phyloP scores from a whole-genome alignment of 2,797 vertebrate genomes.

The Scarus forsteni region DNA sequence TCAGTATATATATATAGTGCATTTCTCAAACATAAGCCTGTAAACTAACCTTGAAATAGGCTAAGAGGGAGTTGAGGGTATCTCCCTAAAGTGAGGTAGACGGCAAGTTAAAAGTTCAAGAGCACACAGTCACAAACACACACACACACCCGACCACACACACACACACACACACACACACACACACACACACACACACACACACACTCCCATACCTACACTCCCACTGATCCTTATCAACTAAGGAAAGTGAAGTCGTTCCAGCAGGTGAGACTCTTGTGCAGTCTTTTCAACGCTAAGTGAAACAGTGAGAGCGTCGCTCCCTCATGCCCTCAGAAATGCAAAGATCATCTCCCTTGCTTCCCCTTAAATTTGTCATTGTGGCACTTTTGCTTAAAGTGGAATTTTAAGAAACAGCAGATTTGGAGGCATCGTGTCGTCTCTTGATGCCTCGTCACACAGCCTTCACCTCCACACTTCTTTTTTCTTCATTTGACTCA shows the following conservation, averaged over 20 bases:
- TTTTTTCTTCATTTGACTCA: constrained; percentile 25
- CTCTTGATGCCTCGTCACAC: constrained; percentile 50
- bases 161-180: constrained; percentile 3
- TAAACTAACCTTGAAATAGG: constrained; percentile 32
- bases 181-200: constrained; percentile 12
- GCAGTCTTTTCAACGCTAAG: constrained; percentile 87
- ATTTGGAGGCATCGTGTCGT: constrained; percentile 49
- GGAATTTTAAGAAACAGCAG: constrained; percentile 74
- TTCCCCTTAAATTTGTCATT: constrained; percentile 94
- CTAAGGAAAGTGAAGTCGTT: constrained; percentile 88
- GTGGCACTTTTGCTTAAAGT: constrained; percentile 89
- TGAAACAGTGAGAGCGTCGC: constrained; percentile 90
- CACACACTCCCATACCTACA: background rate
- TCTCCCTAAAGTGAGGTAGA: constrained; percentile 13
- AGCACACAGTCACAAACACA: constrained; percentile 14
- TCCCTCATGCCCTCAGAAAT: constrained; percentile 91
- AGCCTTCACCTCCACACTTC: constrained; percentile 52
- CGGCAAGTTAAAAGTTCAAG: constrained; percentile 17
- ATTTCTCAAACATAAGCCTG: constrained; percentile 35
- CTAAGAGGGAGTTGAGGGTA: constrained; percentile 4
- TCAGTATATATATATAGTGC: no score
- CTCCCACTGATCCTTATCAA: constrained; percentile 47
- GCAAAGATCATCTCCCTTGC: constrained; percentile 93
- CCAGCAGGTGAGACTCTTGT: constrained; percentile 91
- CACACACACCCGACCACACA: constrained; percentile 11